phyloP scores from a whole-genome alignment of 2,113 vertebrate genomes.

The Psittacula cyanocephala region DNA sequence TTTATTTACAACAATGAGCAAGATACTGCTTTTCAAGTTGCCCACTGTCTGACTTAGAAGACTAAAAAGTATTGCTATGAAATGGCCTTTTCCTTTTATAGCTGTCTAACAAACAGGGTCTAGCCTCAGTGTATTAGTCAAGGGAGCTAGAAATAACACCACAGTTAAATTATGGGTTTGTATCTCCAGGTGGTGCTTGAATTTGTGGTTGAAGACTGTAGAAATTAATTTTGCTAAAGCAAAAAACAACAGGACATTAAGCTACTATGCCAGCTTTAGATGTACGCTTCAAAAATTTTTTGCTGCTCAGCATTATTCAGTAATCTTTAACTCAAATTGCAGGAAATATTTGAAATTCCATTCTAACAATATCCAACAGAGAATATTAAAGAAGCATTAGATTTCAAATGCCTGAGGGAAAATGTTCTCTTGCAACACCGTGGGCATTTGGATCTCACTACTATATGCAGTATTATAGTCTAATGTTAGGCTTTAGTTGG shows the following conservation, averaged over 20 bases:
- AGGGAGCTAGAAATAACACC: constrained; percentile 1
- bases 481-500: constrained; percentile 46
- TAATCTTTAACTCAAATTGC: constrained; percentile 71
- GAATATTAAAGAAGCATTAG: constrained; percentile 71
- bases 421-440: constrained; percentile 33
- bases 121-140: background rate
- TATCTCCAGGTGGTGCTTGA: constrained; percentile 50
- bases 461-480: constrained; percentile 13
- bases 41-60: background rate
- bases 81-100: constrained; percentile 1
- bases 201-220: constrained; percentile 45
- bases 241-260: constrained; percentile 67
- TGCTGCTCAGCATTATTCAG: constrained; percentile 59
- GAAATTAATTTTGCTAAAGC: constrained; percentile 63
- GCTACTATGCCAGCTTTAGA: constrained; percentile 52
- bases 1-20: background rate
- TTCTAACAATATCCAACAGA: constrained; percentile 69
- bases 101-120: background rate
- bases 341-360: constrained; percentile 74
- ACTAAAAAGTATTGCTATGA: background rate
- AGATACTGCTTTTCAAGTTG: background rate
- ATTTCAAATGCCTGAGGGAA: constrained; percentile 68
- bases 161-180: constrained; percentile 48
- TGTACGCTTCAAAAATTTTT: constrained; percentile 42
- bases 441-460: constrained; percentile 48